phyloP scores from a whole-genome alignment of 2,888 invertebrate species.

The Mimachlamys varia region DNA sequence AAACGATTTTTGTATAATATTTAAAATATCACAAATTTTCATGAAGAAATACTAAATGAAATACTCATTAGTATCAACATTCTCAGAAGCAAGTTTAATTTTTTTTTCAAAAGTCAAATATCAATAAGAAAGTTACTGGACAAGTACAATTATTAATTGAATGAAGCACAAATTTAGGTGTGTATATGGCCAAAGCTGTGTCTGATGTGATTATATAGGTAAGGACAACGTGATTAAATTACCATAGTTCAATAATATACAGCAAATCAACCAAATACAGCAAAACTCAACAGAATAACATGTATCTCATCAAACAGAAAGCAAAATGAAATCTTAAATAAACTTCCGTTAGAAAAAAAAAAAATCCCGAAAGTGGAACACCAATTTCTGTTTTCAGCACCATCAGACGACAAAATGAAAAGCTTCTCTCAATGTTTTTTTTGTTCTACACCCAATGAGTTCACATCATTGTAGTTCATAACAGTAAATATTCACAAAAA shows the following conservation, averaged over 20 bases:
- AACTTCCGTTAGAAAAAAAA: background rate
- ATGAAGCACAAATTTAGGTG: background rate
- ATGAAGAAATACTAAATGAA: background rate
- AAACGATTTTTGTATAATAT: background rate
- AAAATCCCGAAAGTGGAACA: background rate
- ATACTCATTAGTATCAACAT: no score
- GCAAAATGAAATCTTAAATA: background rate
- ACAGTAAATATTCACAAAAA: no score
- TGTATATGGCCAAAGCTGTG: background rate
- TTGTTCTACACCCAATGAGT: background rate
- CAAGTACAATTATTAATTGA: no score
- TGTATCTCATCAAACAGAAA: background rate
- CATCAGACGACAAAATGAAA: background rate
- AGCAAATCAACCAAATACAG: slow-evolving; percentile 10
- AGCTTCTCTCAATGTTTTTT: background rate
- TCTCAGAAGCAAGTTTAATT: no score
- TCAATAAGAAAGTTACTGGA: no score
- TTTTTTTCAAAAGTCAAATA: no score
- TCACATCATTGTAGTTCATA: background rate
- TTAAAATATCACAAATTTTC: background rate
- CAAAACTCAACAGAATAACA: background rate
- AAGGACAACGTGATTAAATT: background rate
- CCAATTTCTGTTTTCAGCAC: slow-evolving; percentile 23
- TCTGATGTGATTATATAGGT: background rate
- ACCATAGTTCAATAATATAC: background rate